A percentile compares a stretch with the other conserved stretches of the same genome.
phyloP scores from a whole-genome alignment of 2,797 vertebrate species.

The Lycodopsis pacificus region DNA sequence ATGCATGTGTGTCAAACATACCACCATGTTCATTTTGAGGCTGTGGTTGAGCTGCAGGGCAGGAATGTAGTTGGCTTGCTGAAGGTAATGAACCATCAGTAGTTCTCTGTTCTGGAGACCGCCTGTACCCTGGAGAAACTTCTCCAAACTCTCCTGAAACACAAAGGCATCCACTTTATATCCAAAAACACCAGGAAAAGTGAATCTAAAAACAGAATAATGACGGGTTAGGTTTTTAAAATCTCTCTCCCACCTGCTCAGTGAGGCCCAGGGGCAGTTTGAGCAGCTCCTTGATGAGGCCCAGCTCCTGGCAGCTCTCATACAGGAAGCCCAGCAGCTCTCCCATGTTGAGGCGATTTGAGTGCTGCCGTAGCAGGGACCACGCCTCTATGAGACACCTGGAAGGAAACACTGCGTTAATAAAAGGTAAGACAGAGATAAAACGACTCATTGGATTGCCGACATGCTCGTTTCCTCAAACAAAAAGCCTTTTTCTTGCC shows the following conservation, averaged over 20 bases:
- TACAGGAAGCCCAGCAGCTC: slow-evolving; percentile 90
- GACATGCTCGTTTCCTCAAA: neutral
- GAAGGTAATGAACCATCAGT: slow-evolving; percentile 94
- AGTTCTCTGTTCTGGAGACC: slow-evolving; percentile 91
- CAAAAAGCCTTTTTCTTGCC: neutral
- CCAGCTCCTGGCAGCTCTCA: slow-evolving; percentile 92
- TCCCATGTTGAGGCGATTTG: slow-evolving; percentile 84
- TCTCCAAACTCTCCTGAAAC: slow-evolving; percentile 92
- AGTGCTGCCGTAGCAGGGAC: slow-evolving; percentile 89
- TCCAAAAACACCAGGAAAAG: neutral
- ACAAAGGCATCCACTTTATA: slow-evolving; percentile 11
- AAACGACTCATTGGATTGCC: neutral
- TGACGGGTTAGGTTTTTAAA: neutral
- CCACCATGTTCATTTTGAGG: slow-evolving; percentile 87
- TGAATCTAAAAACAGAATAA: neutral
- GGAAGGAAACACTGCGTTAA: slow-evolving; percentile 30
- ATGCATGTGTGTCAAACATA: slow-evolving; percentile 68
- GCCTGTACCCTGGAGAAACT: slow-evolving; percentile 88
- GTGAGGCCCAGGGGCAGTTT: slow-evolving; percentile 90
- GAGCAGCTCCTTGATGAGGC: slow-evolving; percentile 93
- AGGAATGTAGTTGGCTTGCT: slow-evolving; percentile 93
- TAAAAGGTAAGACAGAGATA: neutral
- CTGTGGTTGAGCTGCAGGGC: slow-evolving; percentile 93
- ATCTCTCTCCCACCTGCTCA: slow-evolving; percentile 87
- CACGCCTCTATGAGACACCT: slow-evolving; percentile 95